Evolutionary conservation across 2,888 invertebrate species (phyloP), one percentile per base, ranked within the genome.

Genomic region (Drepana falcataria): DNA sequence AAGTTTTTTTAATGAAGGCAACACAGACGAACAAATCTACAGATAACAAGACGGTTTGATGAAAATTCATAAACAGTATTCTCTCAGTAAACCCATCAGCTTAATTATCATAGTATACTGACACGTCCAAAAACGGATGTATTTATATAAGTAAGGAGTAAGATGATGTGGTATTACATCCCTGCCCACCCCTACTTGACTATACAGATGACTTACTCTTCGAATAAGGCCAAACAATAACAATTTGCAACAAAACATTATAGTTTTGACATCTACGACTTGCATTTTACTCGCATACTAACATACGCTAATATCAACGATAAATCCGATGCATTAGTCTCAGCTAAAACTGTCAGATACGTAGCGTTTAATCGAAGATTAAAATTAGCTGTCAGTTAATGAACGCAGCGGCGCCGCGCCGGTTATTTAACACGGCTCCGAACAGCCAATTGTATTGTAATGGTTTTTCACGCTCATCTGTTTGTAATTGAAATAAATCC

Each of bases 381-480:
- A 86, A 87, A 87, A 88, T 87, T 85, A 87, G 76, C 81, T 83
- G 84, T 83, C 85, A 82, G 79, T 71, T 83, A 81, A 82, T 81
- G 79, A 80, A 75, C 69, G 52, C 55, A 59, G 56, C 65, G 73
- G 74, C 69, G 65, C 69, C 71, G 64, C 64, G 69, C 63, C 69
- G 65, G 77, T 85, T 83, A 81, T 87, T 85, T 84, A 87, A 74
- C 71, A 71, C 65, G 63, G 63, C 73, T 73, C 72, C 68, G 66
- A 68, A 78, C 77, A 73, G 76, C 78, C 80, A 80, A 82, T 83
- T 75, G 78, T 75, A 79, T 84, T 81, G 77, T 89, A 89, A 89
- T 89, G 88, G 85, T 86, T 85, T 88, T 88, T 87, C 88, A 89
- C 87, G 88, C 84, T 85, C 81, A 86, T 87, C 85, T 83, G 70